These are phyloP conservation scores for Cheilosia vulpina DNA, from an alignment of 2,888 invertebrate genomes.

Conservation along the genomic window DNA sequence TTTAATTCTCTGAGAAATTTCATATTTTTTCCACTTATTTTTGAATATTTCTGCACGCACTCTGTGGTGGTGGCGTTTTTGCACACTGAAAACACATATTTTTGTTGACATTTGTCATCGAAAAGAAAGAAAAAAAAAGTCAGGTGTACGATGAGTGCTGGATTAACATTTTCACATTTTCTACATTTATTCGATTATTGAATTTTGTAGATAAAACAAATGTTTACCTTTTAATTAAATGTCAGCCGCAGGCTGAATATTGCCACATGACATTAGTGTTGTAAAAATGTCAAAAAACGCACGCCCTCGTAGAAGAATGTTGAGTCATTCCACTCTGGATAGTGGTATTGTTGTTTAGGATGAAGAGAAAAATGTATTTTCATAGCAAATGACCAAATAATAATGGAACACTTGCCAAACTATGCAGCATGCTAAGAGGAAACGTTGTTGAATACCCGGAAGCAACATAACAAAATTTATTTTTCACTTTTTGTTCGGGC, in stretches of 20 bases:
- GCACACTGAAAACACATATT: background rate
- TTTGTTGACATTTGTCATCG: slow-evolving; percentile 12
- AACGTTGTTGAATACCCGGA: slow-evolving; percentile 17
- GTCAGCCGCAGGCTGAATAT: too few species aligned
- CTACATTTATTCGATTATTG: slow-evolving; percentile 1
- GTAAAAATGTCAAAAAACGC: too few species aligned
- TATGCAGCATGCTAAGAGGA: background rate
- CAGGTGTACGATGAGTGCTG: background rate
- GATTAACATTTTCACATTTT: background rate
- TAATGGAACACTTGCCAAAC: background rate
- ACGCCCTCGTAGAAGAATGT: too few species aligned
- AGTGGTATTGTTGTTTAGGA: background rate
- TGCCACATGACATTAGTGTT: too few species aligned
- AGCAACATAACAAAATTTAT: background rate
- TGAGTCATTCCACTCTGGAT: background rate
- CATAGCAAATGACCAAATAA: too few species aligned
- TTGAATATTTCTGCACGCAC: too few species aligned
- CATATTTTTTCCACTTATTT: slow-evolving; percentile 7
- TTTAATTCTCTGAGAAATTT: slow-evolving; percentile 20
- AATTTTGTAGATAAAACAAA: background rate
- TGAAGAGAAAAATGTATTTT: background rate
- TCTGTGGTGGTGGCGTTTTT: background rate
- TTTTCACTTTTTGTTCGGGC: background rate
- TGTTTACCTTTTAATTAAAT: background rate
- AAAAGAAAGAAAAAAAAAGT: background rate